Base-by-base conservation (phyloP, 2,113 vertebrate species). In the Microtus montanus region DNA sequence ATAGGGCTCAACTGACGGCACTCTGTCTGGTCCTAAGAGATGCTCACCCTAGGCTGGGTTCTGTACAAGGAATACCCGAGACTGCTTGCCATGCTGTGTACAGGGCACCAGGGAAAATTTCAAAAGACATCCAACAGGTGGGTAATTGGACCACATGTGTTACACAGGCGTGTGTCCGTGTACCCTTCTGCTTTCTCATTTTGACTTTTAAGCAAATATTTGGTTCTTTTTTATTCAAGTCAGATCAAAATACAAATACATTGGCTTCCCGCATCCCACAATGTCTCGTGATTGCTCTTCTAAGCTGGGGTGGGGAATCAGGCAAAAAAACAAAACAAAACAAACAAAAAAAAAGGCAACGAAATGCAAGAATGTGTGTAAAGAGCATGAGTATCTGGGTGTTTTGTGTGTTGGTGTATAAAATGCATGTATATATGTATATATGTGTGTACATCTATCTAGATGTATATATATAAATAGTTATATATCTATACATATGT, bases 401-500 rank as follows among this genome's bases (percentile, higher is more conserved):
- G 7, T 66, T 58, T 3, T 33, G 4, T 92, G 30, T 90, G 63
- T 54, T 35, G 78, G 12, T 91, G 1, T 66, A 52, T 87, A 77
- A 80, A 88, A 38, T 63, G 35, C 78, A 88, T 96, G 84, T 94
- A 95, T 77, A 95, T 95, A 88, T 96, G 86, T 96, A 96, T 66
- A 95, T 95, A 95, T 87, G 22, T 96, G 70, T 96, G 75, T 96
- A 96, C 64, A 96, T 91, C 44, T 96, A 93, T 52, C 89, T 84
- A 92, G 92, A 93, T 94, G 58, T 97, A 58, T 96, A 95, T 94
- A 75, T 47, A 82, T 73, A 24, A 47, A 52, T 89, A 90, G 79
- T 54, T 89, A 70, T 84, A 74, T 88, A 86, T 82, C 90, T 93
- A 96, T 96, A 97, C 61, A 96, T 95, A 96, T 95, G 52, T 96